Base-by-base conservation (phyloP, 2,113 vertebrate genomes). In the Brachypodius melanocephalos region DNA sequence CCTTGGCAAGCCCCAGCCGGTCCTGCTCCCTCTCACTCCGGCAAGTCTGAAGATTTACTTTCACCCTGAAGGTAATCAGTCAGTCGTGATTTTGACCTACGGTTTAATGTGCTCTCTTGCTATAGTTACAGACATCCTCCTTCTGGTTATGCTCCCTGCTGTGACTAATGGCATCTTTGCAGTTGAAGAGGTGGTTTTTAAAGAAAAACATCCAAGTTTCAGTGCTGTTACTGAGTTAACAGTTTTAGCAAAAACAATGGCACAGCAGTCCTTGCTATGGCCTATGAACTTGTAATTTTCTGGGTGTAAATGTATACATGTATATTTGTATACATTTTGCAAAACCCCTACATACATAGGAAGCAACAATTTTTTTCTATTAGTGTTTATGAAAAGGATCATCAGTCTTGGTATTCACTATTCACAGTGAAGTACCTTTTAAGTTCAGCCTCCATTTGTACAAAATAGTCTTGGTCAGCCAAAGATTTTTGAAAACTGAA, bases 71-170 rank as follows among this genome's bases (percentile, higher is more conserved):
- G 89, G 89, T 67, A 91, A 91, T 93, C 94, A 93, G 83, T 95
- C 93, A 85, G 78, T 96, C 67, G 26, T 96, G 91, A 85, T 90
- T 95, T 89, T 89, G 89, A 95, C 91, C 96, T 94, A 83, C 91
- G 88, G 95, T 93, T 95, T 95, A 94, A 96, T 96, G 91, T 95
- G 82, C 88, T 91, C 85, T 88, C 85, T 82, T 66, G 65, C 91
- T 83, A 95, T 59, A 85, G 78, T 88, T 94, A 88, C 90, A 96
- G 94, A 94, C 94, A 94, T 79, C 91, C 84, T 96, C 93, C 91
- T 96, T 91, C 95, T 95, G 94, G 88, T 95, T 93, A 52, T 59
- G 89, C 90, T 96, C 78, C 91, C 85, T 88, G 93, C 89, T 94
- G 95, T 88, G 93, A 96, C 94, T 93, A 95, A 96, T 88, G 76